Percentiles rank a stretch among this genome's conserved stretches.
phyloP scores from a whole-genome alignment of 2,113 vertebrate genomes.

The Ailurus styani region DNA sequence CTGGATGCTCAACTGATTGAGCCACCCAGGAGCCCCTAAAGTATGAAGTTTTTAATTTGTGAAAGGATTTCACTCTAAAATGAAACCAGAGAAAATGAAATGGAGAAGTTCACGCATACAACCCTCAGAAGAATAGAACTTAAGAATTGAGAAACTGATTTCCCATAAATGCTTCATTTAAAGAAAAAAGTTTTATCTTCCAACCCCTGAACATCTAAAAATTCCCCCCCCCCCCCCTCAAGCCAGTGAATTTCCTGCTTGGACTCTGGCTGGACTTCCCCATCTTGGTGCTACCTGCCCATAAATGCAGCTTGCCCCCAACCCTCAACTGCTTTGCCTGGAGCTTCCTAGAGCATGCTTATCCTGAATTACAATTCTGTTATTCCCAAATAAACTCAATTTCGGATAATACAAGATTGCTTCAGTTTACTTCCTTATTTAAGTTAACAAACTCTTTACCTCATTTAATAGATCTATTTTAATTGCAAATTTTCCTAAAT shows the following conservation, averaged over 20 bases:
- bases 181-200: not conserved
- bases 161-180: not conserved
- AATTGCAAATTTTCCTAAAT: not conserved
- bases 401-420: not conserved
- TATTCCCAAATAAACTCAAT: not conserved
- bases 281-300: not conserved
- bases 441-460: not conserved
- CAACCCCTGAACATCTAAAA: not conserved
- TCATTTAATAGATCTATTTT: not conserved
- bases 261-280: not conserved
- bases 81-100: not conserved
- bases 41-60: not conserved
- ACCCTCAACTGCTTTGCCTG: not conserved
- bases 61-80: not conserved
- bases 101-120: not conserved
- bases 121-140: not conserved
- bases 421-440: not conserved
- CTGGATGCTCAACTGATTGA: not conserved
- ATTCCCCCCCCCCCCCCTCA: not conserved
- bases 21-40: not conserved
- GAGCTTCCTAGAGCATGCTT: not conserved
- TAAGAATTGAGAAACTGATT: not conserved
- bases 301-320: not conserved
- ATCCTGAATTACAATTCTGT: not conserved
- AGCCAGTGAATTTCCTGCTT: not conserved